Conservation (phyloP, 2,888 invertebrate genomes). For the Ceriagrion tenellum region DNA sequence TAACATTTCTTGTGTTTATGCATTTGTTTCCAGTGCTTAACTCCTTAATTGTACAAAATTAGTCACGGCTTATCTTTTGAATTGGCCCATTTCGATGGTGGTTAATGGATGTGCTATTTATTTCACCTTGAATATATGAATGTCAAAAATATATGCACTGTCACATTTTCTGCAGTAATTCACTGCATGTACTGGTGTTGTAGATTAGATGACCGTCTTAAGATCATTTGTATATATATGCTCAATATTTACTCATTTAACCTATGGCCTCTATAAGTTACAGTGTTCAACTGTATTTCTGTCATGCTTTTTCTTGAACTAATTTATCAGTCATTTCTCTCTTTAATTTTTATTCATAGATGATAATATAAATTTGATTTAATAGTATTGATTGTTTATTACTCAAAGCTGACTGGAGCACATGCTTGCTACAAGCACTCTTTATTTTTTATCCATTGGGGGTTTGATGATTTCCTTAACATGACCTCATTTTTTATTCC, state of each 20-base stretch:
- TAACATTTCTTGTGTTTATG: not conserved
- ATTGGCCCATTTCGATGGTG: not conserved
- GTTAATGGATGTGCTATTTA: too few species aligned
- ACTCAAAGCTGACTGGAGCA: not conserved
- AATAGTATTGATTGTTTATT: not conserved
- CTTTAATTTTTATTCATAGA: not conserved
- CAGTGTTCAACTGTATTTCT: not conserved
- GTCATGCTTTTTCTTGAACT: not conserved
- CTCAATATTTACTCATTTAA: not conserved
- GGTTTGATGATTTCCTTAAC: not conserved
- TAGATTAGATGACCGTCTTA: not conserved
- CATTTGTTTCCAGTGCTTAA: not conserved
- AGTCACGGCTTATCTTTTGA: not conserved
- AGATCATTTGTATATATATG: not conserved
- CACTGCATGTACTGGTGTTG: not conserved
- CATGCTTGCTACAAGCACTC: not conserved
- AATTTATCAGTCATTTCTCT: not conserved
- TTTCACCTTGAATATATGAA: not conserved
- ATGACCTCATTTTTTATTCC: slow-evolving; percentile 73
- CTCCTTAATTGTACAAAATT: not conserved
- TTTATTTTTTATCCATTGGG: not conserved
- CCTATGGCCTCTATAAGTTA: not conserved
- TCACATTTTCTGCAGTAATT: not conserved
- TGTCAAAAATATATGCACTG: not conserved
- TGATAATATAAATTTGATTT: not conserved